Evolutionary conservation across 1,140 invertebrate species (phyloP), one percentile per base, ranked within the genome.

Genomic region (Macrotrachela quadricornifera): DNA sequence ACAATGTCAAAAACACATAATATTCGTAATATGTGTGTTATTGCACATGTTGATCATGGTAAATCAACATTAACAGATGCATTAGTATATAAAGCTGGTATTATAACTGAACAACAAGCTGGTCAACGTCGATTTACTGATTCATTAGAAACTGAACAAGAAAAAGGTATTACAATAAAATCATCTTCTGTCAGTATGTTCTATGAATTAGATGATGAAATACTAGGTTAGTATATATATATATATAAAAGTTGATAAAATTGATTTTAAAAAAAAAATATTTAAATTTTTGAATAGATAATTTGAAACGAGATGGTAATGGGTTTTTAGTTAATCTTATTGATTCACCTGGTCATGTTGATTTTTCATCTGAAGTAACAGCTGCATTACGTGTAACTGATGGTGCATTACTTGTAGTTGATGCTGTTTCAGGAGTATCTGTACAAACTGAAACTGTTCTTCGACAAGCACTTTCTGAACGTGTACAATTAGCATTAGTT

Each of bases 401-500:
- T 37, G 52, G 52, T 17, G 52, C 52, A 21, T n/a, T 54, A 37
- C n/a, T 54, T 10, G 52, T 54, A 21, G 52, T 54, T 36, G 52
- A 54, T 30, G 21, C 17, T 41, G 39, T 54, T 10, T 49, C 46
- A n/a, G 52, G 52, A 13, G 52, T 54, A 30, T 48, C 37, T 43
- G 46, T 54, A 11, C 54, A 56, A 48, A 56, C 54, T n/a, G 54
- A 56, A 40, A 51, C 50, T 21, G 54, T 56, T 42, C 37, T 56
- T n/a, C 40, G 45, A 6, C 54, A 56, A 40, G 50, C 50, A 0
- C 18, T 56, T 11, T 6, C 42, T 49, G 54, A 56, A 53, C 13
- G 54, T 37, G 54, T 56, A 16, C 55, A 56, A 17, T 50, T 50
- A 37, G 36, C 45, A 10, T 49, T 56, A 41, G 21, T 56, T 16